Conservation (phyloP, 2,888 invertebrate genomes). For the Agriotes lineatus region DNA sequence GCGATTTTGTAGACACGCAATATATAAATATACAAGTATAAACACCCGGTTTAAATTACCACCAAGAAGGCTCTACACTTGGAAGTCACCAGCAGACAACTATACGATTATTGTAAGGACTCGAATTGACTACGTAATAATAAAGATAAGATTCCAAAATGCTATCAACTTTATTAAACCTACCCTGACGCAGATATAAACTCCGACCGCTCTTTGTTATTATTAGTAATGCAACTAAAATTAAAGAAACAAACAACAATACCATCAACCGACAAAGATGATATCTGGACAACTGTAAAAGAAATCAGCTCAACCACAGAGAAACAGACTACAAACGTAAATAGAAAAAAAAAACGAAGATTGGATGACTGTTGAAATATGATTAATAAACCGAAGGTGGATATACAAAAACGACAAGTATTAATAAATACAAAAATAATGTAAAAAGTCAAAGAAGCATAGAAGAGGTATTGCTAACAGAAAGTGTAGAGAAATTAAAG, state of each 20-base stretch:
- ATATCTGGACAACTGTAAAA: neutral
- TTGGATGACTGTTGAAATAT: neutral
- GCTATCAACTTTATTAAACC: neutral
- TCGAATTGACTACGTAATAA: neutral
- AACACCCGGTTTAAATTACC: no score
- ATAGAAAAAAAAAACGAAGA: neutral
- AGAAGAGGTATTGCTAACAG: neutral
- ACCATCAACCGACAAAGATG: neutral
- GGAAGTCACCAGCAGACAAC: neutral
- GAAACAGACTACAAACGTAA: neutral
- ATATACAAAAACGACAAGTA: neutral
- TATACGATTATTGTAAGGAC: neutral
- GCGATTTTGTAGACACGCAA: neutral
- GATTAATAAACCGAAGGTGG: neutral
- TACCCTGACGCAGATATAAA: neutral
- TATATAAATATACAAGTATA: neutral
- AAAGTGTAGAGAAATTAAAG: constrained; percentile 1
- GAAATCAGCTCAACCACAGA: neutral
- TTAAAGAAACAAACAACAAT: neutral
- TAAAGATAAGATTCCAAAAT: neutral
- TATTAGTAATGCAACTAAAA: neutral
- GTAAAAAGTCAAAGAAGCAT: neutral
- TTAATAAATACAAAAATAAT: neutral
- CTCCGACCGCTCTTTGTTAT: neutral
- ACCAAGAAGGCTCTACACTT: neutral